Base-by-base conservation (phyloP, 2,888 invertebrate species). In the Ceramica pisi region DNA sequence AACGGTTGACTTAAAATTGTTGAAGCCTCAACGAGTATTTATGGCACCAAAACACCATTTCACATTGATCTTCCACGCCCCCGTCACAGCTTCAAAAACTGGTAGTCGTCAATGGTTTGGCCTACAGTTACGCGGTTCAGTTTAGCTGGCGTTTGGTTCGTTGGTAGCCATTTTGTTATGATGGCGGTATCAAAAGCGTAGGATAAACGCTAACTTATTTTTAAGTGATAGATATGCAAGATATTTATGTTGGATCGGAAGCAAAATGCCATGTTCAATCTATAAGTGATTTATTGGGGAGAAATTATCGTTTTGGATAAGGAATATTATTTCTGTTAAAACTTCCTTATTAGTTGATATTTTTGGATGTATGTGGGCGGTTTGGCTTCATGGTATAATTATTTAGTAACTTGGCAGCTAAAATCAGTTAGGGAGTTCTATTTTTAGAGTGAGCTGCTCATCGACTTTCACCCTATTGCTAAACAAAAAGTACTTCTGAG, bases 171-270 rank as follows among this genome's bases (percentile, higher is more conserved):
- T 92, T 92, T 91, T 92, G 92, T 93, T 93, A 91, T 92, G 91
- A 92, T 91, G 91, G 86, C 86, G 83, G 89, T 89, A 89, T 85
- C 84, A 82, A 79, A 86, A 89, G 90, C 86, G 44, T 80, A 73
- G 91, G 91, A 90, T 93, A 90, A 91, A 91, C 87, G 90, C 88
- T 89, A 90, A 92, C 91, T 94, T 94, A 94, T 94, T 95, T 94
- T 94, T 93, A 93, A 93, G 90, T 91, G 90, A 86, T 89, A 91
- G 90, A 93, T 91, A 93, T 90, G 88, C 84, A 81, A 81, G 88
- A 88, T 94, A 94, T 94, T 94, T 93, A 90, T 90, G 89, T 90
- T 89, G 72, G 88, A 92, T 94, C 90, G 93, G 93, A 93, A 93
- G 91, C 90, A 81, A 89, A 92, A 90, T 89, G 93, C 92, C 93